Percentiles rank a stretch among this genome's conserved stretches.
These are phyloP conservation scores for Bruchidius siliquastri DNA, from an alignment of 2,888 invertebrate genomes.

Conservation along the genomic window DNA sequence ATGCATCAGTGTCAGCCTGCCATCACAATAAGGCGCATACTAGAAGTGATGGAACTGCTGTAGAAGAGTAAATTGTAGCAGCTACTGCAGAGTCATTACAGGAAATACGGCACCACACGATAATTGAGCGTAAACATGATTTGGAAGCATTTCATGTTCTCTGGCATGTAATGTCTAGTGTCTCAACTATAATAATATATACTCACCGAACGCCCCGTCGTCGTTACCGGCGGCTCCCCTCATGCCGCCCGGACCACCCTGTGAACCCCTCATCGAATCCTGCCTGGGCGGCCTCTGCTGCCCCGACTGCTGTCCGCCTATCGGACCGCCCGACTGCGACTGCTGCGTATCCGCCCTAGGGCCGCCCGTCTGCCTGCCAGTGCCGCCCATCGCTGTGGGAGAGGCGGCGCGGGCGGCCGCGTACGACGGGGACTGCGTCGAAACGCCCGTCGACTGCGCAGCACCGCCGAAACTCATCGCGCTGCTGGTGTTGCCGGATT, in stretches of 20 bases:
- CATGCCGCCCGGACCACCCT: not conserved
- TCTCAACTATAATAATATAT: not conserved
- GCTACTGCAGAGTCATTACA: too few species aligned
- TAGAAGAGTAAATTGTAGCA: too few species aligned
- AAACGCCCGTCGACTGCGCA: conserved; percentile 19
- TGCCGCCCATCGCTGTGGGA: not conserved
- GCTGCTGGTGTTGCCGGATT: conserved; percentile 42
- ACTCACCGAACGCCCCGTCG: conserved; percentile 3
- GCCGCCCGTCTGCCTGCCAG: not conserved
- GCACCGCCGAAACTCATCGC: not conserved
- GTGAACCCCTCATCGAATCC: not conserved
- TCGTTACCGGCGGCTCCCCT: conserved; percentile 4
- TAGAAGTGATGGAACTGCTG: too few species aligned
- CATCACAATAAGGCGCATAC: too few species aligned
- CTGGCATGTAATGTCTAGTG: too few species aligned
- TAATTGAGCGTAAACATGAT: too few species aligned
- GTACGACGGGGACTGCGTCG: conserved; percentile 5
- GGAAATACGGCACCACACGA: too few species aligned
- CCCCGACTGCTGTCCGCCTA: not conserved
- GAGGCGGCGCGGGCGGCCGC: not conserved
- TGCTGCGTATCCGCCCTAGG: conserved; percentile 6
- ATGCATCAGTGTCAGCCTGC: too few species aligned
- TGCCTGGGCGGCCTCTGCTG: conserved; percentile 1
- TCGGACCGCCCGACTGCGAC: not conserved
- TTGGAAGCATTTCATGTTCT: too few species aligned